Evolutionary conservation across 2,888 invertebrate species (phyloP), one percentile per base, ranked within the genome.

Genomic region (Oithona nana): DNA sequence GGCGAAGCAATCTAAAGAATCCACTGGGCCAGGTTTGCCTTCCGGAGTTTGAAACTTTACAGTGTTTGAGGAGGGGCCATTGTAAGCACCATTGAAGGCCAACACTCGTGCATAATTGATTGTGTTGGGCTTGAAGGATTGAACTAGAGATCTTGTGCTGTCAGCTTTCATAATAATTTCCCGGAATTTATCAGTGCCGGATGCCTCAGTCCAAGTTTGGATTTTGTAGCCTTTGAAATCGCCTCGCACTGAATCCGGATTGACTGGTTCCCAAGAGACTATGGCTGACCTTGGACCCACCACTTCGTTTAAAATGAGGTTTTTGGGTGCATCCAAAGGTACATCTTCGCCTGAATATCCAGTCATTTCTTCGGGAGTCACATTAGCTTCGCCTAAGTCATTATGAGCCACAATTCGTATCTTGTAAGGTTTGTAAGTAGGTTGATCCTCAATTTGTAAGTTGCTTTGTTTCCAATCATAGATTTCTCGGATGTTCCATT

Each of bases 181-280:
- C 49, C 84, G 77, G 61, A 81, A 75, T 78, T 73, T 81, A 64
- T 84, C 83, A 67, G 83, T 83, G 1, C 82, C 83, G 65, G 83
- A 81, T 58, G 78, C 80, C 61, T 86, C 86, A 1, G 86, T 86
- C 94, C 95, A 97, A 8, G 88, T 93, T 73, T 90, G 88, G 65
- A 97, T 88, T 79, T 90, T 92, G 75, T 97, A 97, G 1, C 95
- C 97, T 69, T 84, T 86, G 75, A 97, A 90, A 74, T 90, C 87
- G 8, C 97, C 97, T 31, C 84, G 80, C 0, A 97, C 82, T 0
- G 86, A 83, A 28, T 83, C 82, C 0, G 81, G 76, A 29, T 83
- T 77, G 0, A 97, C 92, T 0, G 88, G 82, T 70, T 83, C 82
- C 97, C 97, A 98, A 68, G 82, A 82, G 63, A 98, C 80, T 31